Evolutionary conservation across 2,113 vertebrate species (phyloP), one percentile per base, ranked within the genome.

Genomic region (Meriones unguiculatus): DNA sequence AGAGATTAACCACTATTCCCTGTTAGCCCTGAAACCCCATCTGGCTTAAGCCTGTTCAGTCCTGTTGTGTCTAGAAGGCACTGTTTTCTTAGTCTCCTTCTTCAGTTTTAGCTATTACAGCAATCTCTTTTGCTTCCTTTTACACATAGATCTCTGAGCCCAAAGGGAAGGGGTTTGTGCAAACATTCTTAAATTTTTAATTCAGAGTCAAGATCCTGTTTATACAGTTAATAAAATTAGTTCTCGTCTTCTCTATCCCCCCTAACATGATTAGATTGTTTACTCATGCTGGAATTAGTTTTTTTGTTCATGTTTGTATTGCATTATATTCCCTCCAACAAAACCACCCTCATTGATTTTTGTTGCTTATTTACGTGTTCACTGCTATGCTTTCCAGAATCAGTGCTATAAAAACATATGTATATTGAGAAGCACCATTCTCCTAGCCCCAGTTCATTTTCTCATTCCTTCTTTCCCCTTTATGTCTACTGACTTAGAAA

Each of bases 351-450:
- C 5, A 18, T 82, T 87, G 75, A 62, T 77, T 95, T 96, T 95
- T 76, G 90, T 94, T 89, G 59, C 87, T 85, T 81, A 25, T 57
- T 95, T 91, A 38, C 90, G 77, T 81, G 90, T 91, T 94, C 22
- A 70, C 86, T 57, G 85, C 28, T 84, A 5, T 94, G 62, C 7
- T 95, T 96, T 85, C 67, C 38, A 93, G 67, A 91, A 32, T 93
- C 59, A 70, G 50, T 30, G 35, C 54, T 93, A 30, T 54, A 46
- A 11, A 35, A 76, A 89, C 85, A 32, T 8, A 18, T 95, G 13
- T 50, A 20, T 59, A 50, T 24, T 90, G 22, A 25, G 50, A 86
- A 78, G 69, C 77, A 9, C 59, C 65, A 86, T 65, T 91, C 65
- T 25, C 25, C 93, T 57, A 70, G 59, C 22, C 1, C 35, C 80